Percentiles rank a stretch among this genome's conserved stretches.
Conservation (phyloP, 92 coral and sea anemone species). For the Zoanthus sansibaricus region DNA sequence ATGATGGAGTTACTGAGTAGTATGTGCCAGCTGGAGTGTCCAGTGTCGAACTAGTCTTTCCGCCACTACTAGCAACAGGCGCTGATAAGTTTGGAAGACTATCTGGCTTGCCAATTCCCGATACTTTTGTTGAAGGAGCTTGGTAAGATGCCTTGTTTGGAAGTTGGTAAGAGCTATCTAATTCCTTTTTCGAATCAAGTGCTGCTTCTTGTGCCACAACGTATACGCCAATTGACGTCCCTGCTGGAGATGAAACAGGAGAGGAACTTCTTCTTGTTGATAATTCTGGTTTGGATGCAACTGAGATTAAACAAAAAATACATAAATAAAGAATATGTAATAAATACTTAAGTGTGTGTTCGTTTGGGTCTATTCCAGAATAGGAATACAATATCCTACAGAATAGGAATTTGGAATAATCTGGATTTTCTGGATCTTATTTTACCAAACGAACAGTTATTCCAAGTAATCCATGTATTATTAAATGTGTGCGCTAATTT, state of each 20-base stretch:
- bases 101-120: background rate
- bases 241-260: background rate
- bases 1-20: background rate
- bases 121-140: background rate
- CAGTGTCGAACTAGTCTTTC: background rate
- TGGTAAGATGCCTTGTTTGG: slow-evolving; percentile 13
- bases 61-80: background rate
- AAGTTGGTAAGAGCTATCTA: background rate
- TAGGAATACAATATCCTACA: no score
- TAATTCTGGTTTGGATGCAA: no score
- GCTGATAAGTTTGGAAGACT: background rate
- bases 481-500: no score
- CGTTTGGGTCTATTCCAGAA: no score
- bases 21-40: slow-evolving; percentile 26
- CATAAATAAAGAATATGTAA: no score
- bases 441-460: no score
- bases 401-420: no score
- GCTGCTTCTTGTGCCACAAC: background rate
- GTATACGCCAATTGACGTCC: background rate
- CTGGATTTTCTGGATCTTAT: no score
- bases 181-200: slow-evolving; percentile 11
- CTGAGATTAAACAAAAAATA: no score
- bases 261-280: no score
- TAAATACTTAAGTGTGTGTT: no score
- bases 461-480: no score